Conservation (phyloP, 2,797 vertebrate genomes). For the Scleropages formosus region DNA sequence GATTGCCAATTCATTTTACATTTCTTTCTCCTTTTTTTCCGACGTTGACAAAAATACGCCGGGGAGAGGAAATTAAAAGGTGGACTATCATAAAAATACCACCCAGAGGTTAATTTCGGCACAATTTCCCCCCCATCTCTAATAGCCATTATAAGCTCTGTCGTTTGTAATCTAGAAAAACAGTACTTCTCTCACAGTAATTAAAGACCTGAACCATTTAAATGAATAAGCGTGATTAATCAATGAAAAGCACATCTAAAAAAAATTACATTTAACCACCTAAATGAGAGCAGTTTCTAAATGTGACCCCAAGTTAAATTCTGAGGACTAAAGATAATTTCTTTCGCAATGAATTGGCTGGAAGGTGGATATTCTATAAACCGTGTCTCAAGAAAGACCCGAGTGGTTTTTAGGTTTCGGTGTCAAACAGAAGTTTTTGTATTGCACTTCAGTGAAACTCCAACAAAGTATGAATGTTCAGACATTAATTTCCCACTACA, state of each 20-base stretch:
- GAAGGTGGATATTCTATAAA: conserved; percentile 16
- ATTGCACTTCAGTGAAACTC: not conserved
- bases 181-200: conserved; percentile 30
- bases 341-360: conserved; percentile 29
- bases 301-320: conserved; percentile 31
- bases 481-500: not conserved
- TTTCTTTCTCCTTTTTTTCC: not conserved
- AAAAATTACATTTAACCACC: conserved; percentile 29
- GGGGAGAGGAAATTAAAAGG: conserved; percentile 7
- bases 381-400: not conserved
- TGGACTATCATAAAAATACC: not conserved
- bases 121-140: not conserved
- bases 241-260: conserved; percentile 31
- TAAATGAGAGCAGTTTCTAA: conserved; percentile 27
- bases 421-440: conserved; percentile 5
- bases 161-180: conserved; percentile 33
- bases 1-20: not conserved
- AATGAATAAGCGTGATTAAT: conserved; percentile 40
- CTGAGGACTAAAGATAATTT: conserved; percentile 25
- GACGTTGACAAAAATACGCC: not conserved
- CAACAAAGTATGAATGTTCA: not conserved
- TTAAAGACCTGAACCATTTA: conserved; percentile 36
- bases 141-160: conserved; percentile 31
- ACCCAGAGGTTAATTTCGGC: conserved; percentile 6
- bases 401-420: no score